These are phyloP conservation scores for Oasisia sp. DNA, from an alignment of 2,888 invertebrate genomes.

Conservation along the genomic window DNA sequence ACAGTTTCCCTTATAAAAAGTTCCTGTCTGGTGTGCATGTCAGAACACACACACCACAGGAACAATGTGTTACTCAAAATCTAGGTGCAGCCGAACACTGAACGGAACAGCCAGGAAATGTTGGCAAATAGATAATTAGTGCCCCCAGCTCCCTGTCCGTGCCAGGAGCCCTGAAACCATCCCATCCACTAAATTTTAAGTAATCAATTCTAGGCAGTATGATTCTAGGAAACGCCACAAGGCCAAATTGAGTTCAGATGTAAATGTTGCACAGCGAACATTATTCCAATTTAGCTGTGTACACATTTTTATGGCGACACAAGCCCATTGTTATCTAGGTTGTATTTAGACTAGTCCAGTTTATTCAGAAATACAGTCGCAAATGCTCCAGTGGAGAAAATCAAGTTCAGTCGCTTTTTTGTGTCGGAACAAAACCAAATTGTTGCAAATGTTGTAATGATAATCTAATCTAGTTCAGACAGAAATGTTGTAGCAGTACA, in stretches of 20 bases:
- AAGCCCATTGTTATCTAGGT: too few species aligned
- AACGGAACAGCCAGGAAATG: neutral
- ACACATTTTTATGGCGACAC: too few species aligned
- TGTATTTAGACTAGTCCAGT: neutral
- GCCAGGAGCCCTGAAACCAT: neutral
- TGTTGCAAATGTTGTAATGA: neutral
- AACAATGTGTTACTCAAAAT: neutral
- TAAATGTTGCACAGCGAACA: neutral
- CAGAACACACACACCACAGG: neutral
- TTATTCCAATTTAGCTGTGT: neutral
- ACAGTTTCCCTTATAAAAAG: neutral
- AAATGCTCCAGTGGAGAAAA: neutral
- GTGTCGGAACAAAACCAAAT: too few species aligned
- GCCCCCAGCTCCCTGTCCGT: neutral
- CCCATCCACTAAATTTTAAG: neutral
- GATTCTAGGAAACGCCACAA: neutral
- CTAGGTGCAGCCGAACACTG: neutral
- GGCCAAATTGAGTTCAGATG: neutral
- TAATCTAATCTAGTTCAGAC: neutral
- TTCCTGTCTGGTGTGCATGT: too few species aligned
- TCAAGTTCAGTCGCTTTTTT: neutral
- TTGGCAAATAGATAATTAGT: neutral
- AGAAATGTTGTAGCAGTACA: neutral
- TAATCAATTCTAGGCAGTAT: neutral
- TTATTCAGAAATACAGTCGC: neutral